Evolutionary conservation across 23 tunicate genomes (phyloP).

Genomic region (Clavelina lepadiformis): DNA sequence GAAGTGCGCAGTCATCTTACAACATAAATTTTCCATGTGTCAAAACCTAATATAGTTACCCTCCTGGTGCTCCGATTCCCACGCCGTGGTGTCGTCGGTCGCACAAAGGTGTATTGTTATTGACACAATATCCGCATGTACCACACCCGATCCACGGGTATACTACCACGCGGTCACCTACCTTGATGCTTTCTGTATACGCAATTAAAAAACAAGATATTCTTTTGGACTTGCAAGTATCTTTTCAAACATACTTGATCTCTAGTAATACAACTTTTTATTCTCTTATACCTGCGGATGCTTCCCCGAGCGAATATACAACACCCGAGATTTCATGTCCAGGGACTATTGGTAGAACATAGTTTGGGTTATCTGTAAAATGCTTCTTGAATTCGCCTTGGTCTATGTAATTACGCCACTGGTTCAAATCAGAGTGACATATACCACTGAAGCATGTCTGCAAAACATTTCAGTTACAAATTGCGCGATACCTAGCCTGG

Average conservation of each 20-base stretch:
- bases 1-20: background rate
- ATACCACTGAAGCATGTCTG: slow-evolving; percentile 67
- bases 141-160: slow-evolving; percentile 78
- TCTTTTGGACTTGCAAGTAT: too few species aligned
- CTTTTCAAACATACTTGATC: too few species aligned
- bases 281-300: too few species aligned
- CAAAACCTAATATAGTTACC: slow-evolving; percentile 7
- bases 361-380: slow-evolving; percentile 53
- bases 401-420: slow-evolving; percentile 41
- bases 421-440: slow-evolving; percentile 81
- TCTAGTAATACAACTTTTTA: too few species aligned
- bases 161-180: slow-evolving; percentile 53
- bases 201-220: too few species aligned
- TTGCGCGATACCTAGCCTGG: background rate
- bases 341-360: slow-evolving; percentile 44
- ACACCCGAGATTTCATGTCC: slow-evolving; percentile 84
- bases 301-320: slow-evolving; percentile 51
- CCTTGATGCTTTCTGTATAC: too few species aligned
- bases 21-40: background rate
- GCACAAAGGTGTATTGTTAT: slow-evolving; percentile 21
- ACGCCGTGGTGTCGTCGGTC: slow-evolving; percentile 10
- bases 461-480: background rate
- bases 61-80: slow-evolving; percentile 40
- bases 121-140: slow-evolving; percentile 38
- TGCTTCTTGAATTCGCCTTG: slow-evolving; percentile 21